Evolutionary conservation across 2,797 vertebrate species (phyloP).

Genomic region (Poeciliopsis paucimaculata): DNA sequence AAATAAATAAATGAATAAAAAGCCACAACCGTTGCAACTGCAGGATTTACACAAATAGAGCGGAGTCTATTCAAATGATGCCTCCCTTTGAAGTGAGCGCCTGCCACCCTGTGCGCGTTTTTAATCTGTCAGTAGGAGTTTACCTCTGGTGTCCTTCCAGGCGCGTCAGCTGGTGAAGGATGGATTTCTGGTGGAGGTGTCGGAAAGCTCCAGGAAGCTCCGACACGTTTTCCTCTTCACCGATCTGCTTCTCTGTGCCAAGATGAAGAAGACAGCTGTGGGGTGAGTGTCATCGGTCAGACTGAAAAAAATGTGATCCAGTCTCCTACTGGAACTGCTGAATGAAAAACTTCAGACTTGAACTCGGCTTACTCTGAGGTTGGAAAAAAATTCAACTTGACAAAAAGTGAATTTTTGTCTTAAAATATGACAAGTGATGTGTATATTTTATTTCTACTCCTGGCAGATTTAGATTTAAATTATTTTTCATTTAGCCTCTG

Average conservation of each 20-base stretch:
- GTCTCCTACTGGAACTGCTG: neutral
- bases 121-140: slow-evolving; percentile 12
- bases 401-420: neutral
- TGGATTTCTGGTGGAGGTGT: slow-evolving; percentile 96
- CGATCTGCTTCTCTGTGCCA: slow-evolving; percentile 96
- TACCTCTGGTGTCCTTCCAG: slow-evolving; percentile 70
- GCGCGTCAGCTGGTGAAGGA: slow-evolving; percentile 96
- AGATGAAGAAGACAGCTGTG: slow-evolving; percentile 93
- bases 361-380: neutral
- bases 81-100: neutral
- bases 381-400: neutral
- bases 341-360: neutral
- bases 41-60: neutral
- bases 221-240: slow-evolving; percentile 98
- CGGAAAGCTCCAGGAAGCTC: slow-evolving; percentile 94
- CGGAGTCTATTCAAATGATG: neutral
- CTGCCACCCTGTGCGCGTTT: neutral
- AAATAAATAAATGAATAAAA: neutral
- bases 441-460: neutral
- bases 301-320: neutral
- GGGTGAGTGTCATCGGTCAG: slow-evolving; percentile 82
- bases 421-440: neutral
- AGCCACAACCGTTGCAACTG: neutral
- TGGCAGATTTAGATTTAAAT: neutral
- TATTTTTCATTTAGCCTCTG: neutral